Evolutionary conservation across 2,113 vertebrate genomes (phyloP).

Genomic region (Nansenia antarctica): DNA sequence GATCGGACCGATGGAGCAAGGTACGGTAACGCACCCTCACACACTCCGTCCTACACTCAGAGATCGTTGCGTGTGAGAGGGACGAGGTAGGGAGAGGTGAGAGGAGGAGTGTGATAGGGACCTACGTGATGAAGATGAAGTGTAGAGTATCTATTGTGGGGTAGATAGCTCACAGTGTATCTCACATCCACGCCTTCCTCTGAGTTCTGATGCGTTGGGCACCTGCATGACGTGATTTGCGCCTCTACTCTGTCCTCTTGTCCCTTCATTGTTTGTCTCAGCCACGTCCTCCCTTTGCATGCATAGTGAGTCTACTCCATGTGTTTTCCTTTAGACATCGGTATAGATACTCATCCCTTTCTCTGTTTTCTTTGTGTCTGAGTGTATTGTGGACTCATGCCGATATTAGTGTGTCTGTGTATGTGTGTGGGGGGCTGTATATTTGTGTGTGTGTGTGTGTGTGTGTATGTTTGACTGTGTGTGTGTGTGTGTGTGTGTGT

Average conservation of each 20-base stretch:
- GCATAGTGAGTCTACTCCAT: not conserved
- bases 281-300: conserved; percentile 22
- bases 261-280: conserved; percentile 39
- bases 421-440: too few species aligned
- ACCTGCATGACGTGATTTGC: not conserved
- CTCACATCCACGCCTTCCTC: not conserved
- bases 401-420: too few species aligned
- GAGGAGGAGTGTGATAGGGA: conserved; percentile 4
- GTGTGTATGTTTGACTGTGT: too few species aligned
- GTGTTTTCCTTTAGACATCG: too few species aligned
- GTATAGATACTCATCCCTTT: too few species aligned
- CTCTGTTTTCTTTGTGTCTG: too few species aligned
- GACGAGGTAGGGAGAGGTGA: not conserved
- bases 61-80: too few species aligned
- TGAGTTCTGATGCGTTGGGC: not conserved
- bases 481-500: too few species aligned
- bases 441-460: too few species aligned
- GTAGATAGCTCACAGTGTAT: not conserved
- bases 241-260: conserved; percentile 54
- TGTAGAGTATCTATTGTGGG: not conserved
- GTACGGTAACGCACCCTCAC: conserved; percentile 67
- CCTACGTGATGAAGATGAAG: not conserved
- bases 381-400: too few species aligned
- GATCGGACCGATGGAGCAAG: conserved; percentile 85
- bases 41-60: not conserved